Conservation (phyloP, 2,797 vertebrate genomes). For the Acanthornis magna region DNA sequence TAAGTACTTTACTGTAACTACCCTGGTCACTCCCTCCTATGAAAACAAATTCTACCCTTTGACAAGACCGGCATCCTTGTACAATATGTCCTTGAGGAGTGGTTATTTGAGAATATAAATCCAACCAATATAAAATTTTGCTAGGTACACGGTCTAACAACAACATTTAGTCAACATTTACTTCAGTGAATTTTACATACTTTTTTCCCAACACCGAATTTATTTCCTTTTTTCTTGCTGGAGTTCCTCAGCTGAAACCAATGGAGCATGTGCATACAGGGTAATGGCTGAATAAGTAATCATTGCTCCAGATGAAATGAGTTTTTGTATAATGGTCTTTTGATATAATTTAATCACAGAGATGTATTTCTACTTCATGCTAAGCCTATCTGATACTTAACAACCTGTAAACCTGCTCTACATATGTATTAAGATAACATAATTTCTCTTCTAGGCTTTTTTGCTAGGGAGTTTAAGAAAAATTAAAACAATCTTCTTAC, state of each 20-base stretch:
- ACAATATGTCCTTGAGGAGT: neutral
- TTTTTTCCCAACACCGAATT: neutral
- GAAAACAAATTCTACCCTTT: neutral
- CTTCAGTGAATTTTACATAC: neutral
- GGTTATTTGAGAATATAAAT: neutral
- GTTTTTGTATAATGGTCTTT: neutral
- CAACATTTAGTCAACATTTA: neutral
- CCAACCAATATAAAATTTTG: neutral
- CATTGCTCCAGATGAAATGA: conserved; percentile 8
- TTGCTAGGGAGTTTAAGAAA: neutral
- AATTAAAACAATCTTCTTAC: neutral
- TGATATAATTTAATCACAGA: conserved; percentile 27
- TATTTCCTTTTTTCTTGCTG: neutral
- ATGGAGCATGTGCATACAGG: neutral
- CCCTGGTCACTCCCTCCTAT: neutral
- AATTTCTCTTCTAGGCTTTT: neutral
- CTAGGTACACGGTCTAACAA: neutral
- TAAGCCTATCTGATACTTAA: neutral
- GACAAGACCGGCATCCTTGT: neutral
- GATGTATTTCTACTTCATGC: conserved; percentile 16
- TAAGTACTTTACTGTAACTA: neutral
- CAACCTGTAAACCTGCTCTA: neutral
- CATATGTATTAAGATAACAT: neutral
- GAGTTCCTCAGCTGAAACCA: neutral
- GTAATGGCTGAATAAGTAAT: neutral